A percentile compares a stretch with the other conserved stretches of the same genome.
These are phyloP conservation scores for Phataginus tricuspis DNA, from an alignment of 2,797 vertebrate genomes.

Conservation along the genomic window DNA sequence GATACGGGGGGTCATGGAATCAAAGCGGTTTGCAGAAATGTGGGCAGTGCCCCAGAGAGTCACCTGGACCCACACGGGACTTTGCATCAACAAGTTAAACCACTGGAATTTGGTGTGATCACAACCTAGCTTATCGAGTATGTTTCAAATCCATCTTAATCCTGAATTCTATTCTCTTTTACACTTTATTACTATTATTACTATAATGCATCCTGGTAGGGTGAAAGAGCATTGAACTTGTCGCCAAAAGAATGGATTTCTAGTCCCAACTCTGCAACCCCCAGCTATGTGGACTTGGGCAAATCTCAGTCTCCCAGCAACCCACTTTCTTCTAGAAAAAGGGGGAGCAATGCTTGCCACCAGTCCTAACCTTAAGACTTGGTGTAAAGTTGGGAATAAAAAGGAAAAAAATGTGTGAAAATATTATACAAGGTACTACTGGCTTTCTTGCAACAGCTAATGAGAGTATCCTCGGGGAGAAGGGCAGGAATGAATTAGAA, in stretches of 20 bases:
- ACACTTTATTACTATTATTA: not conserved
- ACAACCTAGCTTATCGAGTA: not conserved
- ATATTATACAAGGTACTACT: not conserved
- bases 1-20: not conserved
- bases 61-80: not conserved
- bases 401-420: not conserved
- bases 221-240: not conserved
- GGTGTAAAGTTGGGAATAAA: not conserved
- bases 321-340: not conserved
- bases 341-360: not conserved
- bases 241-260: not conserved
- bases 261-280: not conserved
- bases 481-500: conserved; percentile 29
- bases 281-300: not conserved
- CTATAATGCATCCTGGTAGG: not conserved
- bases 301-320: not conserved
- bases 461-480: not conserved
- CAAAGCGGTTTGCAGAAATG: not conserved
- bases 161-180: not conserved
- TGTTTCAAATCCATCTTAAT: not conserved
- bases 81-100: not conserved
- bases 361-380: not conserved
- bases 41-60: not conserved
- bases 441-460: not conserved
- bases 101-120: not conserved